These are phyloP conservation scores for Aporrectodea caliginosa DNA, from an alignment of 1,140 invertebrate genomes.

Conservation along the genomic window DNA sequence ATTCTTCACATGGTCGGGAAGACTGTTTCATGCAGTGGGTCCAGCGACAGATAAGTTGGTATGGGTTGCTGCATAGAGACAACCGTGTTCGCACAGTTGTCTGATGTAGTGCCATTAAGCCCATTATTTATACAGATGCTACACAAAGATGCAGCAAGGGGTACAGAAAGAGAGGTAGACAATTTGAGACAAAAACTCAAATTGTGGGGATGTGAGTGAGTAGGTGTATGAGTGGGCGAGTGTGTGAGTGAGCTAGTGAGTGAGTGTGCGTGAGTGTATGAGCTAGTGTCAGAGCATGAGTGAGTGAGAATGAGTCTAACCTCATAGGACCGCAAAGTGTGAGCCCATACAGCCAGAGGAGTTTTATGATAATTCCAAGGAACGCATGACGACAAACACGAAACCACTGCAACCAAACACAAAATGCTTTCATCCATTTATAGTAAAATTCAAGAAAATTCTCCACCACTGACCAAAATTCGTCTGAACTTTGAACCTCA, in stretches of 20 bases:
- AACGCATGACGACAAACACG: constrained; percentile 53
- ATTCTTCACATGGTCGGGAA: too few species aligned
- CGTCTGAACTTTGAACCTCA: not conserved
- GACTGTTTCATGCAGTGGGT: too few species aligned
- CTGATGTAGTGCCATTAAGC: not conserved
- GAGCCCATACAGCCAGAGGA: constrained; percentile 58
- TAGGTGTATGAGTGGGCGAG: too few species aligned
- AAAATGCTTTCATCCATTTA: constrained; percentile 18
- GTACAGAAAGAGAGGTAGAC: too few species aligned
- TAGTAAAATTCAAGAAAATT: constrained; percentile 8
- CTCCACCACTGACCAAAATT: not conserved
- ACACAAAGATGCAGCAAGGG: too few species aligned
- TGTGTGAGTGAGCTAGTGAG: too few species aligned
- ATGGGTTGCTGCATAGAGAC: not conserved
- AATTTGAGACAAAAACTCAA: too few species aligned
- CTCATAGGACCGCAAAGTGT: constrained; percentile 57
- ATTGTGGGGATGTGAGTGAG: too few species aligned
- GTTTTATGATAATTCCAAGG: constrained; percentile 53
- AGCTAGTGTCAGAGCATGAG: too few species aligned
- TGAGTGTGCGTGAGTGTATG: too few species aligned
- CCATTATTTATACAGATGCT: not conserved
- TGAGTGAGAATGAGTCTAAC: too few species aligned
- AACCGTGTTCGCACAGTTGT: not conserved
- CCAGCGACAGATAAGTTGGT: too few species aligned
- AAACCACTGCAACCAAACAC: constrained; percentile 48